These are phyloP conservation scores for Actenoides lindsayi DNA, from an alignment of 2,113 vertebrate genomes.

Conservation along the genomic window DNA sequence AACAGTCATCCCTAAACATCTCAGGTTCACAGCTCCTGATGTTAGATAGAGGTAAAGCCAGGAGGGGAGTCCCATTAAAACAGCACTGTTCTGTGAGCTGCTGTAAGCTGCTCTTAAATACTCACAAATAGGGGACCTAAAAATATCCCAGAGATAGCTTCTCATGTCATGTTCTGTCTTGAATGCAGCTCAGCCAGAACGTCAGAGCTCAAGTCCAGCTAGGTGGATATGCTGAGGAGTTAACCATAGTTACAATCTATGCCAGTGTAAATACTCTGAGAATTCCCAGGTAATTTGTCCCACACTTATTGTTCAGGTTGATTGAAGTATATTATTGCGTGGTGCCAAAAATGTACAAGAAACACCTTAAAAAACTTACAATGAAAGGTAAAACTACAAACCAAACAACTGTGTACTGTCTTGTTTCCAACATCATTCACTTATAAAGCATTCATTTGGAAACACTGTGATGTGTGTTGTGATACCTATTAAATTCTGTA, in stretches of 20 bases:
- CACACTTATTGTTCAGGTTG: not conserved
- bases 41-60: not conserved
- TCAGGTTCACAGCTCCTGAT: not conserved
- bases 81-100: not conserved
- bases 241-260: not conserved
- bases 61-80: not conserved
- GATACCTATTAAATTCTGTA: slow-evolving; percentile 59
- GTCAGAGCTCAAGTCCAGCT: not conserved
- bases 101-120: not conserved
- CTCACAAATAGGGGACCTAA: not conserved
- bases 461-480: slow-evolving; percentile 30
- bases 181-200: not conserved
- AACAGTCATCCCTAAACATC: not conserved
- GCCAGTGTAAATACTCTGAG: not conserved
- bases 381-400: not conserved
- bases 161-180: fast-evolving
- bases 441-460: slow-evolving; percentile 38
- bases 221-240: not conserved
- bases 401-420: not conserved
- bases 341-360: not conserved
- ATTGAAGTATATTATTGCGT: not conserved
- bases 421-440: slow-evolving; percentile 15
- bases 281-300: not conserved
- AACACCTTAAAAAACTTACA: slow-evolving; percentile 1
- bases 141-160: not conserved